Conservation (phyloP, 1,140 invertebrate genomes). For the Drosophila aff. region DNA sequence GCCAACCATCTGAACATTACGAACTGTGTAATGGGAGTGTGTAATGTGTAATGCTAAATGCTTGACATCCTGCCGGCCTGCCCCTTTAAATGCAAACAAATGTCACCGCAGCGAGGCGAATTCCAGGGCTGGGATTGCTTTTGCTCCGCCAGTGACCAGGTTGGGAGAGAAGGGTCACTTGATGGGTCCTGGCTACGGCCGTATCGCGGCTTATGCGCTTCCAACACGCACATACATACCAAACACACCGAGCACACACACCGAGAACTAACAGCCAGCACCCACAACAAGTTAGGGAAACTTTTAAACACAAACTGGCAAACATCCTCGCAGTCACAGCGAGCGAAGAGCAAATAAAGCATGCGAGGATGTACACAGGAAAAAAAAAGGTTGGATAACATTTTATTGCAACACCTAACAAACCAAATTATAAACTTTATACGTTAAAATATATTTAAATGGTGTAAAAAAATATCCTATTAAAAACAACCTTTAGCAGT, state of each 20-base stretch:
- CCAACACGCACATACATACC: constrained; percentile 63
- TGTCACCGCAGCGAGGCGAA: constrained; percentile 50
- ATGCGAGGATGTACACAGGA: constrained; percentile 24
- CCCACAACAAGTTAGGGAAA: constrained; percentile 69
- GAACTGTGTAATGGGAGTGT: constrained; percentile 47
- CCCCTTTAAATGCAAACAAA: constrained; percentile 71
- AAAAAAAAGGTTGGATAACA: too few relatives aligned
- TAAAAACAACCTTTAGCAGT: neutral
- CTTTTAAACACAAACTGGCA: constrained; percentile 62
- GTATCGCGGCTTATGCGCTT: constrained; percentile 56
- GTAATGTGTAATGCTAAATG: constrained; percentile 72
- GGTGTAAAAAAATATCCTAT: neutral
- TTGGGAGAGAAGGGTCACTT: neutral
- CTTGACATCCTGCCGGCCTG: constrained; percentile 35
- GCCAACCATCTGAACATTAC: constrained; percentile 34
- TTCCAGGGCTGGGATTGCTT: constrained; percentile 25
- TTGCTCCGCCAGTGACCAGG: constrained; percentile 4
- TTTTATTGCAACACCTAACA: too few relatives aligned
- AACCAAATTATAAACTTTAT: too few relatives aligned
- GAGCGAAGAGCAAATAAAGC: constrained; percentile 63
- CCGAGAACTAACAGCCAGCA: constrained; percentile 39
- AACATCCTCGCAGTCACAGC: constrained; percentile 39
- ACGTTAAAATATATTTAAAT: neutral
- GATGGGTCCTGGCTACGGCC: constrained; percentile 4
- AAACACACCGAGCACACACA: constrained; percentile 19